Evolutionary conservation across 2,113 vertebrate genomes (phyloP).

Genomic region (Cnemophilus loriae): DNA sequence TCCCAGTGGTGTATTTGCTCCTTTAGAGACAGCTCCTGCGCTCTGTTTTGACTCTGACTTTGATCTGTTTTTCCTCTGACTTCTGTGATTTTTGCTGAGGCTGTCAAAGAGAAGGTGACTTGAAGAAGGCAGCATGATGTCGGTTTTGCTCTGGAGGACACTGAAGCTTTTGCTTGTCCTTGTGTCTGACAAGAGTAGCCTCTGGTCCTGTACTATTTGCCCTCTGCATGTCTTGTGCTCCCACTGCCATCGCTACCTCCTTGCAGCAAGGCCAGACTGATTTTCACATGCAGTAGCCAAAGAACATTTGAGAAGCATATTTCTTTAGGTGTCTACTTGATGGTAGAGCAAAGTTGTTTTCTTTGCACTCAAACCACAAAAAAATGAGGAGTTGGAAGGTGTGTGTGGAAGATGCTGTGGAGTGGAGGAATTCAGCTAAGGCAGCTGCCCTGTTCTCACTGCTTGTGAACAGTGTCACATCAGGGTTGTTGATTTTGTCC

Average conservation of each 20-base stretch:
- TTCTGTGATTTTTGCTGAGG: not conserved
- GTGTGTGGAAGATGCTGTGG: not conserved
- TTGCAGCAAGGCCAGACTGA: rapidly evolving
- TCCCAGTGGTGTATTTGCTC: not conserved
- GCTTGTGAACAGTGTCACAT: not conserved
- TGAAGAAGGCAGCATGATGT: not conserved
- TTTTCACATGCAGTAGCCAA: not conserved
- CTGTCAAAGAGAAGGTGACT: not conserved
- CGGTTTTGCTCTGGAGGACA: not conserved
- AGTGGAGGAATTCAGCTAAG: not conserved
- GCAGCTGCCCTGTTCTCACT: rapidly evolving
- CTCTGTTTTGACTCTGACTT: not conserved
- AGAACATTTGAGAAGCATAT: not conserved
- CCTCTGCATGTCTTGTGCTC: not conserved
- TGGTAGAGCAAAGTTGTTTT: not conserved
- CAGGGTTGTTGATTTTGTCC: not conserved
- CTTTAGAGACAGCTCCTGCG: not conserved
- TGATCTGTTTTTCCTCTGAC: not conserved
- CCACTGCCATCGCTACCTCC: rapidly evolving
- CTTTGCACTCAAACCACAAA: not conserved
- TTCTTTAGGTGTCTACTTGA: not conserved
- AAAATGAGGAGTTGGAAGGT: not conserved
- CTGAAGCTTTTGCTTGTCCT: not conserved
- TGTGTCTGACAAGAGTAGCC: not conserved
- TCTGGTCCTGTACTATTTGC: not conserved